Evolutionary conservation across 2,113 vertebrate species (phyloP).

Genomic region (Camelus dromedarius): DNA sequence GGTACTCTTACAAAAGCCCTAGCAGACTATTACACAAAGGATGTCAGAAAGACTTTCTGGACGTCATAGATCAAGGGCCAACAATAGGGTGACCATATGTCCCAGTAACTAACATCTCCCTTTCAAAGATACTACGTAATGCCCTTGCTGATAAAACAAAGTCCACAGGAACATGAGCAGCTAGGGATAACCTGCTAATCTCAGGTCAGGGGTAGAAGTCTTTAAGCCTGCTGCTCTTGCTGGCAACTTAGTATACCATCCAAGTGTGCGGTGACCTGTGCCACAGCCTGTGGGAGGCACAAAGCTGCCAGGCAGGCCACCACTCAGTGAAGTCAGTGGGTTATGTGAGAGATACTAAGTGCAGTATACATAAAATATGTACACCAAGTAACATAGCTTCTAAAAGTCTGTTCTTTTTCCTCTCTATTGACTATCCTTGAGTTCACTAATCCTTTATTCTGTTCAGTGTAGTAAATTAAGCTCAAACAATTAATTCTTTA

Average conservation of each 20-base stretch:
- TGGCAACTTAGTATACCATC: background rate
- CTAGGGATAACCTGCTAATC: background rate
- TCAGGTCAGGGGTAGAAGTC: background rate
- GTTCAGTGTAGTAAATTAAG: background rate
- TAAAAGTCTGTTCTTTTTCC: background rate
- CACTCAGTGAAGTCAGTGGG: background rate
- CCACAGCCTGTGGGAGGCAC: background rate
- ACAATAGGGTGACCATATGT: background rate
- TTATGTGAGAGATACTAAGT: background rate
- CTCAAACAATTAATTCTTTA: background rate
- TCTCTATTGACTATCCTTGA: background rate
- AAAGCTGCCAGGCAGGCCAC: background rate
- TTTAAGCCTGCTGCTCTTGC: background rate
- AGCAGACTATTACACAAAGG: too few species aligned
- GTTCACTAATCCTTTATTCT: background rate
- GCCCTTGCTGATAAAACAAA: background rate
- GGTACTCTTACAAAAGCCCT: background rate
- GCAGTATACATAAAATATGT: background rate
- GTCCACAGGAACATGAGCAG: background rate
- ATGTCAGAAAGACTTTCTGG: background rate
- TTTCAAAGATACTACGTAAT: background rate
- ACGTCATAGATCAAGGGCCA: background rate
- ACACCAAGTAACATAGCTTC: background rate
- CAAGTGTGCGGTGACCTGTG: background rate
- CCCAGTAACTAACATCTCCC: background rate